These are phyloP conservation scores for Eucidaris tribuloides DNA, from an alignment of 35 echinoderm and acorn worm genomes.

Conservation along the genomic window DNA sequence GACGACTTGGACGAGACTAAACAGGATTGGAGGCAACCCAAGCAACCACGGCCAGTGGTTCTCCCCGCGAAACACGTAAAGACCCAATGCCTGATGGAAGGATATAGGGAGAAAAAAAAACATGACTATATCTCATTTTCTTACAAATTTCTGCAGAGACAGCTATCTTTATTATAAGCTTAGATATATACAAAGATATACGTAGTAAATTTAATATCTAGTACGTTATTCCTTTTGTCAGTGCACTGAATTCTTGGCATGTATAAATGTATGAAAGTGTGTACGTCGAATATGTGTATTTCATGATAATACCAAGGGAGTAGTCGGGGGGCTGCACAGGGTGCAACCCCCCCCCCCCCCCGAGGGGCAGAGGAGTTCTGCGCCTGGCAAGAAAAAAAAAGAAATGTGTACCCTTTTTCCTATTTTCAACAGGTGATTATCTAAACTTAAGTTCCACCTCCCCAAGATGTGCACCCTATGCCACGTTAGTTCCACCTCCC, in stretches of 20 bases:
- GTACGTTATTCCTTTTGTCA: background rate
- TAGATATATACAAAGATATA: background rate
- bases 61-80: slow-evolving; percentile 45
- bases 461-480: background rate
- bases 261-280: background rate
- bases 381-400: background rate
- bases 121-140: background rate
- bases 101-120: background rate
- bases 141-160: background rate
- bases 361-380: background rate
- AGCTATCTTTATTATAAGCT: background rate
- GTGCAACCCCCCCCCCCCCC: background rate
- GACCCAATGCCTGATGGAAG: slow-evolving; percentile 30
- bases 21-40: slow-evolving; percentile 8
- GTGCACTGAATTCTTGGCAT: background rate
- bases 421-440: background rate
- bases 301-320: background rate
- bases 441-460: background rate
- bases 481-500: no score
- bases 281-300: background rate
- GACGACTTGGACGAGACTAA: slow-evolving; percentile 38
- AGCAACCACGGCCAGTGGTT: slow-evolving; percentile 37
- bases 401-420: background rate
- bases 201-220: background rate
- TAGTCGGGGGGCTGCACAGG: background rate